Evolutionary conservation across 2,797 vertebrate species (phyloP).

Genomic region (Leontocebus nigricollis): DNA sequence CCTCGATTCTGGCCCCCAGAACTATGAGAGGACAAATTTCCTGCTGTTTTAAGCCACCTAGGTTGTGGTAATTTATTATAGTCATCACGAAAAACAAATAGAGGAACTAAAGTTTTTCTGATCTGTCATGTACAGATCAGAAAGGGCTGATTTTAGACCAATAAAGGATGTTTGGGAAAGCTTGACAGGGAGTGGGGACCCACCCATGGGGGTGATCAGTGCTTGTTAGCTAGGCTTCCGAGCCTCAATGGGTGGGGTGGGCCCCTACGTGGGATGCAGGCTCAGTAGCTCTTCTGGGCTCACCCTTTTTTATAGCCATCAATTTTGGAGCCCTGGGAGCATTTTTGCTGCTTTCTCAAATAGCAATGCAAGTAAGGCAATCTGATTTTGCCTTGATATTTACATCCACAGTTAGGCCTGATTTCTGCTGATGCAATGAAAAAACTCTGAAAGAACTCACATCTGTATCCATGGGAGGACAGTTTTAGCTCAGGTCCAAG

Average conservation of each 20-base stretch:
- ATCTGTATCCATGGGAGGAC: background rate
- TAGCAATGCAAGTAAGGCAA: background rate
- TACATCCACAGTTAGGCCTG: background rate
- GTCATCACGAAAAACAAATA: background rate
- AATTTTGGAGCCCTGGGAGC: background rate
- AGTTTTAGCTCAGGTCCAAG: background rate
- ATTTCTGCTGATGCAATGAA: background rate
- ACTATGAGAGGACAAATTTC: background rate
- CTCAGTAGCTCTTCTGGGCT: background rate
- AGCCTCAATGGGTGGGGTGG: accelerated
- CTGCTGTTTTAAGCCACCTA: background rate
- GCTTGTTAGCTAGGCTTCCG: background rate
- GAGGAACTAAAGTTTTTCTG: background rate
- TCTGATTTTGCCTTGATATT: background rate
- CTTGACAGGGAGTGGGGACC: background rate
- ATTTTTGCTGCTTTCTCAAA: background rate
- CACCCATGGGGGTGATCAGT: background rate
- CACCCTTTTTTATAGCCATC: too few species aligned
- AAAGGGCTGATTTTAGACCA: background rate
- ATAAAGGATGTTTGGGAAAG: background rate
- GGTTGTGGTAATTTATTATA: background rate
- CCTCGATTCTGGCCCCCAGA: background rate
- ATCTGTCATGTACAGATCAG: background rate
- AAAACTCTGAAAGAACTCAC: background rate
- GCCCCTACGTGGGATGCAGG: accelerated